Conservation (phyloP, 2,113 vertebrate species). For the Salminus brasiliensis region DNA sequence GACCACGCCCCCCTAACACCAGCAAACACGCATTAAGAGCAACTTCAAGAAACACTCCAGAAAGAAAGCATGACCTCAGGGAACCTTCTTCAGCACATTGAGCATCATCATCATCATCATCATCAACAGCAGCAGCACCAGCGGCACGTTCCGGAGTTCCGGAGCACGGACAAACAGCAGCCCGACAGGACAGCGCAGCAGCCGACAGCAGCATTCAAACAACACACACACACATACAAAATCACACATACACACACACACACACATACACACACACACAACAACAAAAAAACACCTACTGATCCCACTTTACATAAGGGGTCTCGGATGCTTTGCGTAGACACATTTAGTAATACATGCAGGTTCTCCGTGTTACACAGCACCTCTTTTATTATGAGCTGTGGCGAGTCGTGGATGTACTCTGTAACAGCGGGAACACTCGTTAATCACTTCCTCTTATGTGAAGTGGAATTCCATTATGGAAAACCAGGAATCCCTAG, state of each 20-base stretch:
- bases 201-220: conserved; percentile 44
- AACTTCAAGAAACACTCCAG: conserved; percentile 54
- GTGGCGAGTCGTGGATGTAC: background rate
- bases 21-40: conserved; percentile 68
- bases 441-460: conserved; percentile 6
- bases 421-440: conserved; percentile 16
- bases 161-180: conserved; percentile 49
- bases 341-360: conserved; percentile 43
- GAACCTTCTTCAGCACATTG: conserved; percentile 39
- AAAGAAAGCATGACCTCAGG: conserved; percentile 42
- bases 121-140: conserved; percentile 49
- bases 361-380: conserved; percentile 46
- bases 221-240: conserved; percentile 21
- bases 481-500: background rate
- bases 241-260: conserved; percentile 12
- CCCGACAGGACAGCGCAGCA: conserved; percentile 43
- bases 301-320: conserved; percentile 39
- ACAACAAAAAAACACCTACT: conserved; percentile 9
- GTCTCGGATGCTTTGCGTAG: conserved; percentile 23
- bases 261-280: no score
- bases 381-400: conserved; percentile 17
- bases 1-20: conserved; percentile 67
- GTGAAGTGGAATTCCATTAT: conserved; percentile 40
- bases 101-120: conserved; percentile 53
- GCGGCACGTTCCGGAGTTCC: conserved; percentile 42